Base-by-base conservation (phyloP, 2,797 vertebrate species). In the Merluccius polli region DNA sequence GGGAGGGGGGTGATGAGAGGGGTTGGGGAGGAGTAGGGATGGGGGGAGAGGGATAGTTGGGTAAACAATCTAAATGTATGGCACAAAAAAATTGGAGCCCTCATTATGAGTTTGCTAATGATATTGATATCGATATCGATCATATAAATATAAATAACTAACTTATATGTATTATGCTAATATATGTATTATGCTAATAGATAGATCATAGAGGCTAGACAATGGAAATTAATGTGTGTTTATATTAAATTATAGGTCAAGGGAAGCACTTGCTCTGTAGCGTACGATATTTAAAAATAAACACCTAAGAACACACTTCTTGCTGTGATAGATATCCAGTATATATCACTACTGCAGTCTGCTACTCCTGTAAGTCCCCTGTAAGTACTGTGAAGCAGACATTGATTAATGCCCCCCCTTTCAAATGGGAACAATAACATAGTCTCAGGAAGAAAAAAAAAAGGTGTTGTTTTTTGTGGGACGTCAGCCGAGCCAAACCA, bases 401-500 rank as follows among this genome's bases (percentile, higher is more conserved):
- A 52, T 67, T 27, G 16, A 21, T 48, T 30, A 24, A 21, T 71
- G 9, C 27, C 73, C 67, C 13, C n/a, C 73, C 18, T 18, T 52
- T 21, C 44, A 52, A 75, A 84, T 70, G 72, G 9, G 35, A 69
- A 81, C n/a, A 72, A 71, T 36, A 59, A 59, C 75, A 71, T 36
- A 33, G 68, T 79, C 35, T 75, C 6, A 74, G 67, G 35, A 24
- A 9, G 69, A 68, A 73, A 32, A 30, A 3, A 1, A 68, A 15
- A 69, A 69, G 27, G 13, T 29, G 24, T 15, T 2, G 11, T 79
- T 77, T 48, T 81, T 75, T 36, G 71, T 73, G 77, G 32, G 69
- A 41, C 16, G 11, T 71, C 70, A 18, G 73, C 72, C 79, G 15
- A 68, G 74, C 73, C 67, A 31, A 74, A 79, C 83, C 76, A 83